Percentiles rank a stretch among this genome's conserved stretches.
Evolutionary conservation across 2,888 invertebrate genomes (phyloP).

Genomic region (Argyresthia albistria): DNA sequence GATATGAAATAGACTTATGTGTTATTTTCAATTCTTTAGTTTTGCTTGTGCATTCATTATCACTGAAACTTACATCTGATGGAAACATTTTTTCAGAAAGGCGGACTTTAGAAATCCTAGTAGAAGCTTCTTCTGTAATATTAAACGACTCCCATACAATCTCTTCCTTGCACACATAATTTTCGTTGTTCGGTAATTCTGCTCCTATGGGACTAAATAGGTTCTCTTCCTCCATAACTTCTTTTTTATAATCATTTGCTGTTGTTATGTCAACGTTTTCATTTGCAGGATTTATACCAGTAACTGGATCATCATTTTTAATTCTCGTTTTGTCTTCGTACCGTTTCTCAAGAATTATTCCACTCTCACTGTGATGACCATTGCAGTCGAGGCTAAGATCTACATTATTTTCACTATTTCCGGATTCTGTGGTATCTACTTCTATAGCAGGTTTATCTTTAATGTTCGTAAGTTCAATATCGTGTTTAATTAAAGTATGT

Average conservation of each 20-base stretch:
- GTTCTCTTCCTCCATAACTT: no score
- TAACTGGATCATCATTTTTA: neutral
- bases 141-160: conserved; percentile 51
- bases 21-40: conserved; percentile 16
- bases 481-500: no score
- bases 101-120: conserved; percentile 36
- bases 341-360: neutral
- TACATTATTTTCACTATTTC: neutral
- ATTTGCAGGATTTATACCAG: no score
- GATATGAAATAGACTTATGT: conserved; percentile 12
- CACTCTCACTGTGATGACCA: neutral
- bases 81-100: conserved; percentile 33
- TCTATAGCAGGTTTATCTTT: no score
- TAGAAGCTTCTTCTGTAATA: conserved; percentile 37
- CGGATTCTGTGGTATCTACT: neutral
- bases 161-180: conserved; percentile 9
- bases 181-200: no score
- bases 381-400: neutral
- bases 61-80: conserved; percentile 17
- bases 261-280: no score
- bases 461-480: no score
- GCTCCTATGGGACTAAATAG: no score
- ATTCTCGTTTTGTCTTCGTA: neutral
- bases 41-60: neutral
- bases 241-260: no score